These are phyloP conservation scores for Oxygymnocypris stewartii DNA, from an alignment of 2,113 vertebrate genomes.

Conservation along the genomic window DNA sequence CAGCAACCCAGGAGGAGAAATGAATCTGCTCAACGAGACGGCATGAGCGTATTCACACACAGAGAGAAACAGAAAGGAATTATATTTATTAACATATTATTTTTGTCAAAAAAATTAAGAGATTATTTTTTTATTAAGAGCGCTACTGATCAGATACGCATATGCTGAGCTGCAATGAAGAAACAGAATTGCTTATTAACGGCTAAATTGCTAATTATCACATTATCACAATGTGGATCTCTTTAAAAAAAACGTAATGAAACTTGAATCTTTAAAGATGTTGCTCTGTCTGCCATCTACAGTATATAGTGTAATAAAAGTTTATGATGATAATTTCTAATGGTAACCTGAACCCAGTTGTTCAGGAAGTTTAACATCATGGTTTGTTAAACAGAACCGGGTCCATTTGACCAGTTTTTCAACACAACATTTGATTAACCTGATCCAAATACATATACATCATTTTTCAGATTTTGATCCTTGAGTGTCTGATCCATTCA, in stretches of 20 bases:
- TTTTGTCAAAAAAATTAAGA: background rate
- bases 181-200: background rate
- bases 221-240: background rate
- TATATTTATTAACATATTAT: constrained; percentile 22
- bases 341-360: too few relatives aligned
- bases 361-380: too few relatives aligned
- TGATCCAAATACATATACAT: too few relatives aligned
- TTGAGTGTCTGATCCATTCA: too few relatives aligned
- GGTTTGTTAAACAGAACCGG: too few relatives aligned
- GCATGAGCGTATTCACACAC: constrained; percentile 15
- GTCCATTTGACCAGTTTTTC: too few relatives aligned
- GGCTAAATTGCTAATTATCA: background rate
- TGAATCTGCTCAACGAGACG: constrained; percentile 33
- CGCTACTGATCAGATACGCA: background rate
- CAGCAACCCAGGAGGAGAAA: constrained; percentile 34
- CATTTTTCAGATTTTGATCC: too few relatives aligned
- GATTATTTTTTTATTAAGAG: background rate
- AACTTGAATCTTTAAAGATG: background rate
- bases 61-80: constrained; percentile 25
- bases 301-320: too few relatives aligned
- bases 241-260: background rate
- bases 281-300: too few relatives aligned
- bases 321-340: too few relatives aligned
- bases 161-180: background rate
- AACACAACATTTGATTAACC: too few relatives aligned